These are phyloP conservation scores for Nezara viridula DNA, from an alignment of 2,888 invertebrate species.

Conservation along the genomic window DNA sequence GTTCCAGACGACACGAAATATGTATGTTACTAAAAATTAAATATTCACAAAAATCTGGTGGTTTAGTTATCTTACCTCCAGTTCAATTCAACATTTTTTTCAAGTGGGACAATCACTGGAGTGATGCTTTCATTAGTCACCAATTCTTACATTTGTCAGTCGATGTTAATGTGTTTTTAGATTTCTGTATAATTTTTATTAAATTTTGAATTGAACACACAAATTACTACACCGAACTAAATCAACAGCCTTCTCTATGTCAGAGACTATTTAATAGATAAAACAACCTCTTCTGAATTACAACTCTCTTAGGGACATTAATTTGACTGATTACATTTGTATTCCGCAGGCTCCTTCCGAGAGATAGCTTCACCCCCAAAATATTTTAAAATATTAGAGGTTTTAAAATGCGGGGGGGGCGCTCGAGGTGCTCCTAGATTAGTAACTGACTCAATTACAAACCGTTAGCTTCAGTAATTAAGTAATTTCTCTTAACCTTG, in stretches of 20 bases:
- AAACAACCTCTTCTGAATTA: neutral
- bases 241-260: neutral
- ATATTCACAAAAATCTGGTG: too few relatives aligned
- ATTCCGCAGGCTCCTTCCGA: neutral
- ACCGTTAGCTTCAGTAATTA: slow-evolving; percentile 52
- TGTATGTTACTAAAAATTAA: too few relatives aligned
- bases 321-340: slow-evolving; percentile 51
- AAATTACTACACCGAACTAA: neutral
- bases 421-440: slow-evolving; percentile 13
- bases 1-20: too few relatives aligned
- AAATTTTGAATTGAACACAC: too few relatives aligned
- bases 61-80: too few relatives aligned
- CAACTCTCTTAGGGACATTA: slow-evolving; percentile 24
- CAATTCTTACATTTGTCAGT: too few relatives aligned
- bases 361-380: slow-evolving; percentile 13
- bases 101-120: too few relatives aligned
- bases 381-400: slow-evolving; percentile 43
- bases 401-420: slow-evolving; percentile 43
- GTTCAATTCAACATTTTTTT: too few relatives aligned
- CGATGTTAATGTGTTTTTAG: too few relatives aligned
- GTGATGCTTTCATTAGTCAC: too few relatives aligned
- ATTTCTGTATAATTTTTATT: too few relatives aligned
- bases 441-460: slow-evolving; percentile 54
- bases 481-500: slow-evolving; percentile 44
- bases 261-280: slow-evolving; percentile 9